Evolutionary conservation across 2,113 vertebrate species (phyloP), one percentile per base, ranked within the genome.

Genomic region (Bagarius yarrelli): DNA sequence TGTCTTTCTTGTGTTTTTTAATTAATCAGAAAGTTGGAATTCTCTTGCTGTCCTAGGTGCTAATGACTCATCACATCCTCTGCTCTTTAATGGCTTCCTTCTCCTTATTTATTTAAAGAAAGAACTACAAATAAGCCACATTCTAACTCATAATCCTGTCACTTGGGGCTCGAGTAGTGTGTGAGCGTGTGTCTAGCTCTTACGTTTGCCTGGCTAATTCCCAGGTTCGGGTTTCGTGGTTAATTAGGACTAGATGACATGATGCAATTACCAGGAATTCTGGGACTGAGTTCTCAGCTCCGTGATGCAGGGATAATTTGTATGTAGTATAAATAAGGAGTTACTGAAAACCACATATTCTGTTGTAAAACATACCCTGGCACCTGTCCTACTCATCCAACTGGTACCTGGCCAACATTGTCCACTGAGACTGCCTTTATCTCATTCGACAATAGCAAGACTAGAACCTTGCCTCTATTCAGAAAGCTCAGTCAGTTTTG

Each of bases 81-180:
- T 70, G 47, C 44, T 70, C 67, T 14, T 70, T 40, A 47, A 67
- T 40, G 18, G 19, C 64, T 14, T 67, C 34, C 18, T 30, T 61
- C 13, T 27, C 60, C 36, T 36, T 21, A 3, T 18, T 70, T 2
- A 5, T 27, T 25, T 47, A 70, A 50, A 77, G 76, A 61, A 64
- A 61, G 80, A 81, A 55, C 27, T 75, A 81, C 75, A 84, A 84
- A 81, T 74, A 76, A 84, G 56, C 67, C 36, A 78, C 59, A 66
- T 36, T 70, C 44, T 66, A 53, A 78, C 79, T 78, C 61, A 23
- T n/a, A n/a, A n/a, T n/a, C n/a, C n/a, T n/a, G n/a, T n/a, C n/a
- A n/a, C n/a, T n/a, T n/a, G n/a, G n/a, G n/a, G n/a, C n/a, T n/a
- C n/a, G n/a, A n/a, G n/a, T n/a, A 8, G n/a, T 60, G 57, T 16